These are phyloP conservation scores for Lucinisca nassula DNA, from an alignment of 2,888 invertebrate genomes.

Conservation along the genomic window DNA sequence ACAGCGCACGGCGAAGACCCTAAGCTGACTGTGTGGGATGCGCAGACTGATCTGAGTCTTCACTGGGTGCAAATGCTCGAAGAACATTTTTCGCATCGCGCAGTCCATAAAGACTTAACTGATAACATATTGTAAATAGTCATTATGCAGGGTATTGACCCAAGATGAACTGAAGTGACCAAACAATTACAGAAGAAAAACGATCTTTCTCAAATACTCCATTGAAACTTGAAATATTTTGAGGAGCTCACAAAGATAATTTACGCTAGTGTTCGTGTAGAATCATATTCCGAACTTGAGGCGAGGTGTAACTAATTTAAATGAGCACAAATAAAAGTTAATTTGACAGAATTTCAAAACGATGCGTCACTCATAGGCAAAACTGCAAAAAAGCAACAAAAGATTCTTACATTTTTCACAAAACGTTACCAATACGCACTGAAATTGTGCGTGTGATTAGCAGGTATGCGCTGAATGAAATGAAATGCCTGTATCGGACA, in stretches of 20 bases:
- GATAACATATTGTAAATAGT: not conserved
- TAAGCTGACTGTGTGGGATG: no score
- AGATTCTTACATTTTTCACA: no score
- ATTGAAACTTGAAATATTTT: not conserved
- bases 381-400: no score
- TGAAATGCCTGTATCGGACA: no score
- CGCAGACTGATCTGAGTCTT: no score
- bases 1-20: no score
- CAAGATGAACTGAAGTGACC: not conserved
- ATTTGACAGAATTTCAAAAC: not conserved
- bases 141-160: not conserved
- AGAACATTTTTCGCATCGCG: no score
- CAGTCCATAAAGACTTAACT: not conserved
- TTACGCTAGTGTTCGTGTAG: not conserved
- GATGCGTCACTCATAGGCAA: not conserved
- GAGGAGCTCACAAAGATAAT: not conserved
- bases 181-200: not conserved
- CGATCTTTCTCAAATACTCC: not conserved
- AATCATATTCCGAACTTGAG: not conserved
- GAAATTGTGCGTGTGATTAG: no score
- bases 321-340: conserved; percentile 4
- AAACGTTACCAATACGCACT: no score
- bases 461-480: no score
- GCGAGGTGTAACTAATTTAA: not conserved
- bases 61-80: no score